Evolutionary conservation across 64 coral and sea anemone species (phyloP).

Genomic region (Porites lutea): DNA sequence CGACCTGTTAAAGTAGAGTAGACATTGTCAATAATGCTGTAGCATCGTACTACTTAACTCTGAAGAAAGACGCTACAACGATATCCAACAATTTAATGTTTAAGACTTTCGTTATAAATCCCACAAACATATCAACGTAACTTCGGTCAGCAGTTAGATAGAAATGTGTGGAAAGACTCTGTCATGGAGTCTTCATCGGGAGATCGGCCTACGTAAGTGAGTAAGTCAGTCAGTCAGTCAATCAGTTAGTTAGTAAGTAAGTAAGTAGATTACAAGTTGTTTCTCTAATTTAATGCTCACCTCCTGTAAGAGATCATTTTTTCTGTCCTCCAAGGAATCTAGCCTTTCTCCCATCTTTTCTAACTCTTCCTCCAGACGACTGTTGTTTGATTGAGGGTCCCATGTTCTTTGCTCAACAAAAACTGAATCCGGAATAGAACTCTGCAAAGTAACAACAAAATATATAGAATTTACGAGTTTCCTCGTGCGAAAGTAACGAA

Average conservation of each 20-base stretch:
- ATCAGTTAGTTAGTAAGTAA: too few species aligned
- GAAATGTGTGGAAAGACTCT: too few species aligned
- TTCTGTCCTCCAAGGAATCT: slow-evolving; percentile 51
- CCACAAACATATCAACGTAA: too few species aligned
- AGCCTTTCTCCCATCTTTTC: slow-evolving; percentile 68
- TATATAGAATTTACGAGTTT: neutral
- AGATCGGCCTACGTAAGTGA: too few species aligned
- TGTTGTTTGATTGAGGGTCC: slow-evolving; percentile 71
- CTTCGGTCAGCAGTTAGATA: too few species aligned
- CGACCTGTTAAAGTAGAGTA: neutral
- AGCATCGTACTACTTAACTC: neutral
- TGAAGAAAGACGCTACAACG: too few species aligned
- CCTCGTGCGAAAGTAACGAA: too few species aligned
- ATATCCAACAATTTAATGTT: too few species aligned
- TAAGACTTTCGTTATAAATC: too few species aligned
- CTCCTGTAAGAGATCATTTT: slow-evolving; percentile 19
- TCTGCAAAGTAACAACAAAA: slow-evolving; percentile 3
- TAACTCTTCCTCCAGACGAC: slow-evolving; percentile 78
- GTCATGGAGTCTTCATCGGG: too few species aligned
- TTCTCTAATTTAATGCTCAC: neutral
- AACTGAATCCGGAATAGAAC: slow-evolving; percentile 2
- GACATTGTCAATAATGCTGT: neutral
- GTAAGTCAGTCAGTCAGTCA: too few species aligned
- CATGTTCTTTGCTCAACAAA: slow-evolving; percentile 61
- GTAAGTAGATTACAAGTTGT: too few species aligned